Conservation (phyloP, 1,140 invertebrate genomes). For the Drosophila varians region DNA sequence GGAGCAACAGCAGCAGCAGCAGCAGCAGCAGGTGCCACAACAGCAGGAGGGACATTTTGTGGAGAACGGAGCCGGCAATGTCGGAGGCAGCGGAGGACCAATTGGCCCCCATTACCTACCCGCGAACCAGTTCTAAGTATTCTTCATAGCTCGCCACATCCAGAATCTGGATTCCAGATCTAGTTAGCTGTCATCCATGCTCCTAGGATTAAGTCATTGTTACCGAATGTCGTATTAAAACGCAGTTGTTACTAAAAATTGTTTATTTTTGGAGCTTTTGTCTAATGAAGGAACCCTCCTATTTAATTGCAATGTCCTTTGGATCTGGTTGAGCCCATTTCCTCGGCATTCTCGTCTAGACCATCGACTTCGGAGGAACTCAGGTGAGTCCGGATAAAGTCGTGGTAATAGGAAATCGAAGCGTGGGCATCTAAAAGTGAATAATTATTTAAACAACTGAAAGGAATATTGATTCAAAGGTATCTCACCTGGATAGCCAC, state of each 20-base stretch:
- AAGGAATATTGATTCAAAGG: background rate
- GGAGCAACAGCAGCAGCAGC: slow-evolving; percentile 53
- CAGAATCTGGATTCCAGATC: slow-evolving; percentile 46
- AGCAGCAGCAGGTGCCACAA: slow-evolving; percentile 30
- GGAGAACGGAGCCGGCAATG: slow-evolving; percentile 38
- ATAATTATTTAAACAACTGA: background rate
- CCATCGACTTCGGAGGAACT: slow-evolving; percentile 29
- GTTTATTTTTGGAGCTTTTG: background rate
- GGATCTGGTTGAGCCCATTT: background rate
- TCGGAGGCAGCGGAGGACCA: slow-evolving; percentile 19
- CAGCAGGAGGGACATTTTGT: slow-evolving; percentile 48
- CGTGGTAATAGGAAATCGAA: slow-evolving; percentile 82
- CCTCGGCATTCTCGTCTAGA: slow-evolving; percentile 5
- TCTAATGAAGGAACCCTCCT: background rate
- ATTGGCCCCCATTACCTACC: slow-evolving; percentile 70
- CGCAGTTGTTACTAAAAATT: background rate
- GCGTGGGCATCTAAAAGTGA: slow-evolving; percentile 84
- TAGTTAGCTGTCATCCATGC: slow-evolving; percentile 60
- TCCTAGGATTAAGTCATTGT: slow-evolving; percentile 32
- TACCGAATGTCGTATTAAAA: slow-evolving; percentile 39
- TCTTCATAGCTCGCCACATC: slow-evolving; percentile 61
- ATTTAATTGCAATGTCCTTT: slow-evolving; percentile 4
- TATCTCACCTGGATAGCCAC: slow-evolving; percentile 76
- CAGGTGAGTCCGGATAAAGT: slow-evolving; percentile 82
- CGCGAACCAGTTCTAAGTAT: slow-evolving; percentile 72